These are phyloP conservation scores for Entomobrya proxima DNA, from an alignment of 2,888 invertebrate species.

Conservation along the genomic window DNA sequence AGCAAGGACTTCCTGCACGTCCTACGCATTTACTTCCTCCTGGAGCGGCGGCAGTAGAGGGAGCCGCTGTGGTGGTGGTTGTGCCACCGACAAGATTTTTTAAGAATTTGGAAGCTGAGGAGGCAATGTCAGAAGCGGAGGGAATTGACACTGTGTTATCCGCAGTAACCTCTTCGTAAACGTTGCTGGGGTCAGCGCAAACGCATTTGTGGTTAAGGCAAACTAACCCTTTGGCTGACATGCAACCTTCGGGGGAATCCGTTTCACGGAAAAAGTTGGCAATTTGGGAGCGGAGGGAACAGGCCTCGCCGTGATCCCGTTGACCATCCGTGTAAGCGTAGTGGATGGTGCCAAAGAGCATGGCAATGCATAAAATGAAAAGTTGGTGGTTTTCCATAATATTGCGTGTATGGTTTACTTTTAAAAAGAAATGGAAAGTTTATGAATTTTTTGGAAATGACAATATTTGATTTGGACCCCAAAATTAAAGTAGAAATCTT, in stretches of 20 bases:
- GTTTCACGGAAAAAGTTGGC: slow-evolving; percentile 66
- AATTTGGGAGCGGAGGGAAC: slow-evolving; percentile 67
- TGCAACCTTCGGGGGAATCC: slow-evolving; percentile 69
- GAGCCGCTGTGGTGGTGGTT: slow-evolving; percentile 35
- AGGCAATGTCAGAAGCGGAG: slow-evolving; percentile 39
- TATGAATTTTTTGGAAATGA: not conserved
- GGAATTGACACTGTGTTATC: not conserved
- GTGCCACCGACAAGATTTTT: slow-evolving; percentile 53
- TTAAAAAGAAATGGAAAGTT: not conserved
- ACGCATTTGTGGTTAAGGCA: slow-evolving; percentile 69
- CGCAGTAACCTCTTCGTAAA: slow-evolving; percentile 62
- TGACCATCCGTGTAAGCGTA: slow-evolving; percentile 43
- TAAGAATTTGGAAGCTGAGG: slow-evolving; percentile 41
- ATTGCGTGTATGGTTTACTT: no score
- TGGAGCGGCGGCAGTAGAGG: slow-evolving; percentile 15
- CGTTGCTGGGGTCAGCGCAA: slow-evolving; percentile 68
- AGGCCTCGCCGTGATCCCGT: slow-evolving; percentile 57
- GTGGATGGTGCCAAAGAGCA: slow-evolving; percentile 51
- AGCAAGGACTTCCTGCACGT: slow-evolving; percentile 69
- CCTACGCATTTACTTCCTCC: slow-evolving; percentile 68
- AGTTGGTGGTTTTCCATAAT: slow-evolving; percentile 39
- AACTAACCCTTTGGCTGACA: slow-evolving; percentile 65
- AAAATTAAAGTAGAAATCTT: no score
- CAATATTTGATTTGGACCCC: not conserved
- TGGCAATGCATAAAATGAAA: not conserved